phyloP scores from a whole-genome alignment of 2,113 vertebrate genomes.

The Eolophus roseicapilla region DNA sequence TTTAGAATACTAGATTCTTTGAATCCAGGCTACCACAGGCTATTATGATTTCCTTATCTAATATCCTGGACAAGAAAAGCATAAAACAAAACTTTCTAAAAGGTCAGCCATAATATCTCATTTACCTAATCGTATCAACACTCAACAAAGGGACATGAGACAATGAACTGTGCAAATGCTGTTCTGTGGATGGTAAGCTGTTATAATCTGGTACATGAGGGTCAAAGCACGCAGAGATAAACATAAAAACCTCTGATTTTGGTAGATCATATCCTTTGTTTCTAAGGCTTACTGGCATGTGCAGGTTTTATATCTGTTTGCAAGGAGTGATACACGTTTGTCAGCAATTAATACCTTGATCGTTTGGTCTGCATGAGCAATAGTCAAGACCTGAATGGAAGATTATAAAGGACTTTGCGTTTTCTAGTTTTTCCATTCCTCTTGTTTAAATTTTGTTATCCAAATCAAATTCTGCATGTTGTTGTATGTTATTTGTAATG shows the following conservation, averaged over 20 bases:
- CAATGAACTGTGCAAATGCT: neutral
- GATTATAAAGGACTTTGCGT: neutral
- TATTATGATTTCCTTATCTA: neutral
- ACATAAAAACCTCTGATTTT: neutral
- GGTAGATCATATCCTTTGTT: neutral
- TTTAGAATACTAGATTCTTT: neutral
- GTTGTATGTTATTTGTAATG: neutral
- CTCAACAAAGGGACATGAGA: neutral
- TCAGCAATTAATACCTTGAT: neutral
- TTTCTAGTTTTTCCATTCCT: neutral
- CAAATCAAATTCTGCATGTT: neutral
- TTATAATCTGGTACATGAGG: neutral
- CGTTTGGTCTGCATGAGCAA: neutral
- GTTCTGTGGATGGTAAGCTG: neutral
- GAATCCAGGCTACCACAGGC: neutral
- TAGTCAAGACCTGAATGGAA: neutral
- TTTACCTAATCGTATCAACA: conserved; percentile 20
- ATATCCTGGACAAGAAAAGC: neutral
- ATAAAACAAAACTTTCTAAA: neutral
- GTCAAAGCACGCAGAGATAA: neutral
- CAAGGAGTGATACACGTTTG: neutral
- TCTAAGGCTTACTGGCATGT: neutral
- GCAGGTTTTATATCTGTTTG: neutral
- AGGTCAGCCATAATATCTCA: neutral
- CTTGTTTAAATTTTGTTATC: neutral